These are phyloP conservation scores for Corythoichthys haematopterus DNA, from an alignment of 2,113 vertebrate species.

Conservation along the genomic window DNA sequence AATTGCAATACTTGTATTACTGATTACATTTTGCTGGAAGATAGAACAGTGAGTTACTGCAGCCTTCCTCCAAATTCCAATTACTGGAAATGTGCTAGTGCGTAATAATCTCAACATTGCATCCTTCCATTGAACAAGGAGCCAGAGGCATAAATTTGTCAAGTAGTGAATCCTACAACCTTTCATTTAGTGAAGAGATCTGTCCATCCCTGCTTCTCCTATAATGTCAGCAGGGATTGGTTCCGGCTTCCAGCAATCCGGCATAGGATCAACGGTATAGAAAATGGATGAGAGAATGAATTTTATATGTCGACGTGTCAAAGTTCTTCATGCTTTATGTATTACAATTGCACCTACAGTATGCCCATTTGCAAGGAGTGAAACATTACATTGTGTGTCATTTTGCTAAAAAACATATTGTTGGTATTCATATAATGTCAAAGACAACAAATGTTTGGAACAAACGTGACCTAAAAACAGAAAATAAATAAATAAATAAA, in stretches of 20 bases:
- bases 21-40: background rate
- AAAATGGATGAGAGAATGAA: background rate
- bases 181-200: background rate
- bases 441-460: background rate
- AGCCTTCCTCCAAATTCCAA: background rate
- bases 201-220: background rate
- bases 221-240: slow-evolving; percentile 1
- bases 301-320: slow-evolving; percentile 12
- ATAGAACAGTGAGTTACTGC: background rate
- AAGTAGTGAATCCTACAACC: slow-evolving; percentile 3
- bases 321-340: slow-evolving; percentile 21
- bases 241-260: background rate
- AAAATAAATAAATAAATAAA: no score
- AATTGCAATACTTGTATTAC: background rate
- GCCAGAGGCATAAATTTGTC: slow-evolving; percentile 4
- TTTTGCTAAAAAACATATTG: background rate
- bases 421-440: background rate
- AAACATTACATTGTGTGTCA: slow-evolving; percentile 22
- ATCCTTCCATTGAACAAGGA: background rate
- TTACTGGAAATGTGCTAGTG: background rate
- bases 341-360: slow-evolving; percentile 3
- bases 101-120: slow-evolving; percentile 11
- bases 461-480: background rate
- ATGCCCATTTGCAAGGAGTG: background rate
- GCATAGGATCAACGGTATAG: background rate